Evolutionary conservation across 2,888 invertebrate genomes (phyloP).

Genomic region (Caenorhabditis sinica): DNA sequence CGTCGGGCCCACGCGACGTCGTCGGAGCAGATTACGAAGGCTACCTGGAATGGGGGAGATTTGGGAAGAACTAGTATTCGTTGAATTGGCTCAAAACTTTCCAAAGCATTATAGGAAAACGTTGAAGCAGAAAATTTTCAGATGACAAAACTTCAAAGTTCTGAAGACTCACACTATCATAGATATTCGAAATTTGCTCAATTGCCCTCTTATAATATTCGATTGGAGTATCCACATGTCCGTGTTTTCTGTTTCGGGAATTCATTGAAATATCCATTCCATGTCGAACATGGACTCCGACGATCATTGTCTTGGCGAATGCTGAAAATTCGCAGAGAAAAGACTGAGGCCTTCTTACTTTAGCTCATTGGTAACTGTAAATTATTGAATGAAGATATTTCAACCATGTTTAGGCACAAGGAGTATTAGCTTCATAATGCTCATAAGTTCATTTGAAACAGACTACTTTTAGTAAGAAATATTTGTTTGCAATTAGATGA

Average conservation of each 20-base stretch:
- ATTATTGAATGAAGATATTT: too few relatives aligned
- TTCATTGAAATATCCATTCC: constrained; percentile 84
- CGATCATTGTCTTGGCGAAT: constrained; percentile 66
- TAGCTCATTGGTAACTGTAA: too few relatives aligned
- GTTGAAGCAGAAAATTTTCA: neutral
- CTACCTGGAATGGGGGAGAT: constrained; percentile 74
- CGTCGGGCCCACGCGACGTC: constrained; percentile 83
- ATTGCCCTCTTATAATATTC: constrained; percentile 83
- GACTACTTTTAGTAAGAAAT: too few relatives aligned
- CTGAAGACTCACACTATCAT: constrained; percentile 47
- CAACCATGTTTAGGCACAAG: too few relatives aligned
- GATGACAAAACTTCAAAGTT: neutral
- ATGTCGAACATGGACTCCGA: constrained; percentile 84
- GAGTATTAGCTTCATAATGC: too few relatives aligned
- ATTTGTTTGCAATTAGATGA: too few relatives aligned
- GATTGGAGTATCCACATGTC: constrained; percentile 83
- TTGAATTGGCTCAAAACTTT: too few relatives aligned
- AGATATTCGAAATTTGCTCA: constrained; percentile 58
- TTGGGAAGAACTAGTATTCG: too few relatives aligned
- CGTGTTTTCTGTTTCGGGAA: constrained; percentile 71
- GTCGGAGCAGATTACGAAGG: constrained; percentile 84
- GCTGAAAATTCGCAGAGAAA: constrained; percentile 53
- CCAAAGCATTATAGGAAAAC: too few relatives aligned
- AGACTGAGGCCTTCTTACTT: too few relatives aligned
- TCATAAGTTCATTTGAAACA: too few relatives aligned